These are phyloP conservation scores for Eciton burchellii DNA, from an alignment of 1,140 invertebrate genomes.

Conservation along the genomic window DNA sequence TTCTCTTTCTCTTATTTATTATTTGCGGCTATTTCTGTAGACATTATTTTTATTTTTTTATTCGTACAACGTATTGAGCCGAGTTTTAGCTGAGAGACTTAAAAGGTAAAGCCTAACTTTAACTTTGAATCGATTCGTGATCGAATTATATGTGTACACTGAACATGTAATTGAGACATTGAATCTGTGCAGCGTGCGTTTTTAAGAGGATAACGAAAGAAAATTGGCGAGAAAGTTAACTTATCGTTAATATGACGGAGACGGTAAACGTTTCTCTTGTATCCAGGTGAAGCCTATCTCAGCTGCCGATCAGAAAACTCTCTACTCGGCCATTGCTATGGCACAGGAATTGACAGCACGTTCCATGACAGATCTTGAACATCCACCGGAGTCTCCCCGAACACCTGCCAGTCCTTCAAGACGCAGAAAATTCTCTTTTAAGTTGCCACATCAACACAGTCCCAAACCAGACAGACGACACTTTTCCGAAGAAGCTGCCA, in stretches of 20 bases:
- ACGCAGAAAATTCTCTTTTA: conserved; percentile 95
- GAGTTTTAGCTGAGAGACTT: background rate
- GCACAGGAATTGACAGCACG: conserved; percentile 96
- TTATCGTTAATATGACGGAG: conserved; percentile 9
- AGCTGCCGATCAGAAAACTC: conserved; percentile 95
- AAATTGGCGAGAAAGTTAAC: conserved; percentile 30
- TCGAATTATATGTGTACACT: background rate
- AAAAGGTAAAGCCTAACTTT: background rate
- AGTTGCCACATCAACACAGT: conserved; percentile 89
- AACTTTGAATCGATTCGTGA: conserved; percentile 4
- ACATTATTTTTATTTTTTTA: conserved; percentile 57
- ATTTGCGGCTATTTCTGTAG: conserved; percentile 61
- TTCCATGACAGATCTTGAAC: conserved; percentile 93
- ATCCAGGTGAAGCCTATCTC: conserved; percentile 96
- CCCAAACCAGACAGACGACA: conserved; percentile 91
- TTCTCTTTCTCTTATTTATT: conserved; percentile 68
- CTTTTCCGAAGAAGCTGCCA: conserved; percentile 95
- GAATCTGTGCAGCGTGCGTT: conserved; percentile 16
- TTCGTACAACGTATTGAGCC: conserved; percentile 43
- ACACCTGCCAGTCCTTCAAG: conserved; percentile 92
- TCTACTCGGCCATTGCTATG: conserved; percentile 97
- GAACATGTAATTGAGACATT: background rate
- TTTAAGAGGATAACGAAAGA: background rate
- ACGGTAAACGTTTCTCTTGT: conserved; percentile 71
- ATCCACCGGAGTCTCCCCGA: conserved; percentile 87